These are phyloP conservation scores for Phoenicopterus ruber DNA, from an alignment of 2,113 vertebrate genomes.

Conservation along the genomic window DNA sequence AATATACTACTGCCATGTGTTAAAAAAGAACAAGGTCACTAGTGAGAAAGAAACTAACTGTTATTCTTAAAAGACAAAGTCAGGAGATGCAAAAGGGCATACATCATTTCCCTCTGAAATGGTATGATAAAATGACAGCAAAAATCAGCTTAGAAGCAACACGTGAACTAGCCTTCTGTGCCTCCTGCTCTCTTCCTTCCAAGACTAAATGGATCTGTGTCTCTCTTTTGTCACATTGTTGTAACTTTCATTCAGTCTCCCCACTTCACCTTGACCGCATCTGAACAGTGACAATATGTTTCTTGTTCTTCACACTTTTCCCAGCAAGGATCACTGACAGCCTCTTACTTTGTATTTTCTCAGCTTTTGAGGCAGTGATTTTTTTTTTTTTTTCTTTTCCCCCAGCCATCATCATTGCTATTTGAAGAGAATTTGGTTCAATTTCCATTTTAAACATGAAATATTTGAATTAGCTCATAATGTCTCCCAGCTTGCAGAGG, in stretches of 20 bases:
- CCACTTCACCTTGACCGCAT: constrained; percentile 54
- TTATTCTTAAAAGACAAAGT: constrained; percentile 69
- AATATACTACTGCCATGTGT: not conserved
- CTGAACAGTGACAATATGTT: constrained; percentile 54
- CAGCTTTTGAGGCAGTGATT: not conserved
- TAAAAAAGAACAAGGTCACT: constrained; percentile 33
- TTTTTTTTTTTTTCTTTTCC: not conserved
- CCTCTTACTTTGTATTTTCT: constrained; percentile 60
- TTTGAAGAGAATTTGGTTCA: constrained; percentile 45
- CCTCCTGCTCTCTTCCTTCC: constrained; percentile 54
- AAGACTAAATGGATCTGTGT: constrained; percentile 61
- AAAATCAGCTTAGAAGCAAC: constrained; percentile 62
- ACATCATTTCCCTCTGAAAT: constrained; percentile 71
- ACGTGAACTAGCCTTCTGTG: constrained; percentile 49
- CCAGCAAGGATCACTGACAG: constrained; percentile 59
- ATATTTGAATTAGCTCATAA: constrained; percentile 53
- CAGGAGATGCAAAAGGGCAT: constrained; percentile 67
- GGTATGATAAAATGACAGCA: constrained; percentile 57
- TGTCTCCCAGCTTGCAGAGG: not conserved
- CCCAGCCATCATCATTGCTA: constrained; percentile 10
- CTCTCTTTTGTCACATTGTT: constrained; percentile 69
- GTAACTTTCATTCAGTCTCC: constrained; percentile 54
- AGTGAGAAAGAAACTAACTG: constrained; percentile 57
- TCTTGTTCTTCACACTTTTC: constrained; percentile 62
- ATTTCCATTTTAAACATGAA: constrained; percentile 57